Conservation (phyloP, 2,113 vertebrate species). For the Microtus ochrogaster region DNA sequence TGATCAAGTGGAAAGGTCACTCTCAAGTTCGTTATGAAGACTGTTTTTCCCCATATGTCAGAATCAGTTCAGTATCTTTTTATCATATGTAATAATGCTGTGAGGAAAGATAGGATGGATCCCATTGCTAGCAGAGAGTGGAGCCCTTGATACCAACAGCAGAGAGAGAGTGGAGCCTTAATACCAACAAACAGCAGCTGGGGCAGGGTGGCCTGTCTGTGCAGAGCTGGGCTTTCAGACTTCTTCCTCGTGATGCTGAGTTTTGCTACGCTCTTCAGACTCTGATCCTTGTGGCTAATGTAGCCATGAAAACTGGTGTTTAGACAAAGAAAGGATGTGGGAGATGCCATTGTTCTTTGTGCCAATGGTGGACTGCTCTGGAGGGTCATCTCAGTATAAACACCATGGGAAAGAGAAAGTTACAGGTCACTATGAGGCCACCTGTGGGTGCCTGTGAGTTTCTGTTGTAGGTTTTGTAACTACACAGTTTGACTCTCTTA, state of each 20-base stretch:
- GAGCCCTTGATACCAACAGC: neutral
- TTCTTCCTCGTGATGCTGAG: neutral
- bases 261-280: neutral
- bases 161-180: neutral
- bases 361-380: neutral
- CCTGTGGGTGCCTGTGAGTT: neutral
- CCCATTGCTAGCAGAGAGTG: neutral
- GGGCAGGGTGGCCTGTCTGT: neutral
- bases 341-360: constrained; percentile 8
- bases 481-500: constrained; percentile 15
- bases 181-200: neutral
- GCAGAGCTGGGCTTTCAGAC: neutral
- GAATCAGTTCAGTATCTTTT: constrained; percentile 83
- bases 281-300: neutral
- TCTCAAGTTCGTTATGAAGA: constrained; percentile 79
- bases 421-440: neutral
- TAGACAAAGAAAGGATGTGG: neutral
- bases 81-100: constrained; percentile 80
- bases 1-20: constrained; percentile 79
- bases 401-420: neutral
- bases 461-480: neutral
- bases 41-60: constrained; percentile 81
- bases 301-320: neutral
- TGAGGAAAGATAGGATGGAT: constrained; percentile 67
- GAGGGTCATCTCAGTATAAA: neutral